Conservation (phyloP, 2,797 vertebrate species). For the Muraenolepis orangiensis region DNA sequence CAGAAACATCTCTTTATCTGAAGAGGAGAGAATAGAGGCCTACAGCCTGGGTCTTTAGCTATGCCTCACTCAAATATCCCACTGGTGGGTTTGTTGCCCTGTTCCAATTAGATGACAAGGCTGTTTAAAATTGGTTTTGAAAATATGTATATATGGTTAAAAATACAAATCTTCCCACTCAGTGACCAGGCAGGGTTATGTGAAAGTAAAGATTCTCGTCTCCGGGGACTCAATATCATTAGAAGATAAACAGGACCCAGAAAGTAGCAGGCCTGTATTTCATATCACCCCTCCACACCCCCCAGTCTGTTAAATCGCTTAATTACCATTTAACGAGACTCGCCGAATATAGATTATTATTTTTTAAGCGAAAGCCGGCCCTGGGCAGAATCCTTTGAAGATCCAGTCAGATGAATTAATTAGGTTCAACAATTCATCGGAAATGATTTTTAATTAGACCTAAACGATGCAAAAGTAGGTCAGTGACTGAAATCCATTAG, state of each 20-base stretch:
- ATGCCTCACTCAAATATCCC: background rate
- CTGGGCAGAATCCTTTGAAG: conserved; percentile 41
- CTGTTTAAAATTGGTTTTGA: background rate
- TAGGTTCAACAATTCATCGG: conserved; percentile 36
- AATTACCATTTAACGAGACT: conserved; percentile 19
- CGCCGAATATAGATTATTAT: conserved; percentile 19
- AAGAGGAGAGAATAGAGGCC: background rate
- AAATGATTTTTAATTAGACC: conserved; percentile 36
- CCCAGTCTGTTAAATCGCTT: conserved; percentile 22
- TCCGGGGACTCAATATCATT: conserved; percentile 4
- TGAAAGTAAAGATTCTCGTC: background rate
- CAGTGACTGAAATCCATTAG: conserved; percentile 26
- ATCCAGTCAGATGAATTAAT: conserved; percentile 35
- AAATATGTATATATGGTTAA: background rate
- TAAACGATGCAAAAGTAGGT: conserved; percentile 41
- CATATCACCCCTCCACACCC: conserved; percentile 12
- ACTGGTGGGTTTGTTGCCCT: background rate
- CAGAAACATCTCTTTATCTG: background rate
- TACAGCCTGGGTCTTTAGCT: background rate
- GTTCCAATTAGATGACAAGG: background rate
- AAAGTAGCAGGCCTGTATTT: background rate
- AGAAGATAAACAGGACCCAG: background rate
- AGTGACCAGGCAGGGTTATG: conserved; percentile 1
- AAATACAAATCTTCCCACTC: background rate
- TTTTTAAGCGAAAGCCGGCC: conserved; percentile 23